phyloP scores from a whole-genome alignment of 2,888 invertebrate species.

The Caenorhabditis becei region DNA sequence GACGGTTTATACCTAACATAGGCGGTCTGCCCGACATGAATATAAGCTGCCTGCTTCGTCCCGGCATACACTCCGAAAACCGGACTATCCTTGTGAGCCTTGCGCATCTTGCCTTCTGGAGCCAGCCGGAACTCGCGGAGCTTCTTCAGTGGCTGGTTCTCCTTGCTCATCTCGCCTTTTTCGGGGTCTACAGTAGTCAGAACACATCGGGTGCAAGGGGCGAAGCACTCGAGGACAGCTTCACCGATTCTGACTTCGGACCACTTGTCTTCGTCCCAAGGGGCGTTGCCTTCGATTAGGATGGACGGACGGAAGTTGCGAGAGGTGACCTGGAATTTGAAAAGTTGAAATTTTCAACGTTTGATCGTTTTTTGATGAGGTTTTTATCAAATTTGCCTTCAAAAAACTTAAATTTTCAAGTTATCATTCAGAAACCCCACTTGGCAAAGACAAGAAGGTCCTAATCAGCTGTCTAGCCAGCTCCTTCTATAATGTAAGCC shows the following conservation, averaged over 20 bases:
- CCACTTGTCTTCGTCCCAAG: slow-evolving; percentile 73
- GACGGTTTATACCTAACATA: slow-evolving; percentile 64
- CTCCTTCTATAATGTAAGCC: slow-evolving; percentile 63
- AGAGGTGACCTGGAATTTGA: slow-evolving; percentile 55
- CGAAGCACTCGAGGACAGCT: slow-evolving; percentile 64
- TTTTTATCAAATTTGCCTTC: no score
- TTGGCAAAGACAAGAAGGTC: slow-evolving; percentile 57
- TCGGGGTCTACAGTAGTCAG: slow-evolving; percentile 65
- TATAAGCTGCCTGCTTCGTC: slow-evolving; percentile 58
- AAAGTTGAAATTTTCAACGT: no score
- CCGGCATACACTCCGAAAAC: slow-evolving; percentile 69
- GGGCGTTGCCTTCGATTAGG: slow-evolving; percentile 53
- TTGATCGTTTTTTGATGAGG: no score
- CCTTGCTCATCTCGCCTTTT: slow-evolving; percentile 60
- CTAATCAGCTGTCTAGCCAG: slow-evolving; percentile 62
- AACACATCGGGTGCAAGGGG: slow-evolving; percentile 67
- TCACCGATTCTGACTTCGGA: slow-evolving; percentile 63
- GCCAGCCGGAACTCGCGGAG: slow-evolving; percentile 65
- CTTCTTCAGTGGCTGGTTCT: slow-evolving; percentile 62
- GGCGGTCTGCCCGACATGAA: slow-evolving; percentile 67
- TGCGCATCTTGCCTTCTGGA: slow-evolving; percentile 66
- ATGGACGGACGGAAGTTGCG: slow-evolving; percentile 68
- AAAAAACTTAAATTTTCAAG: no score
- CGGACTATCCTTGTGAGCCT: slow-evolving; percentile 59
- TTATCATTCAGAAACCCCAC: not conserved